Evolutionary conservation across 1,140 invertebrate genomes (phyloP), one percentile per base, ranked within the genome.

Genomic region (Drosophila nigromelanica): DNA sequence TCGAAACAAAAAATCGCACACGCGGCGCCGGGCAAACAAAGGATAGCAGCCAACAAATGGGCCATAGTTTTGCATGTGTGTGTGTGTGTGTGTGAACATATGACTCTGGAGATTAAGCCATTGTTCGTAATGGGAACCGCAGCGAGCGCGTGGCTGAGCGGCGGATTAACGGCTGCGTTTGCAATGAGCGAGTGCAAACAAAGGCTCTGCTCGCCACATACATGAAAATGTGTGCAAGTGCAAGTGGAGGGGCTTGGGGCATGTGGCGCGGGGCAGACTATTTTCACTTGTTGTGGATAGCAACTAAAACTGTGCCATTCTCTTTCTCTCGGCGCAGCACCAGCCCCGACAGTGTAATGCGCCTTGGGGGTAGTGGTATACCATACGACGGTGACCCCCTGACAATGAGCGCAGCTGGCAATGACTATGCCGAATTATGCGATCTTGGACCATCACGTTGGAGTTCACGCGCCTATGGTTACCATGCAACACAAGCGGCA

Each of bases 341-440:
- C 85, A 89, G 82, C 76, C 81, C 83, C 85, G 68, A 78, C 76
- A 91, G 89, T 90, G 90, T 90, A 89, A 92, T 92, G 91, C 91
- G 91, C 90, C 91, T 92, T 90, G 89, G 89, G 89, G 91, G 91
- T 56, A 91, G 91, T 80, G 91, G 89, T 69, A 83, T 91, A 87
- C 90, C 90, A 91, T 91, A 89, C 90, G 90, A 91, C 90, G 90
- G 90, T 78, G 91, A 92, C 90, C 91, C 91, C 91, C 90, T 89
- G 85, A 91, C 90, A 90, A 92, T 92, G 91, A 91, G 91, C 90
- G 87, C 91, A 89, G 90, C 90, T 89, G 91, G 91, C 74, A 92
- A 92, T 74, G 91, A 92, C 64, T 92, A 92, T 91, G 91, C 91
- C 73, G 91, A 92, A 92, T 80, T 92, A 81, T 92, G 91, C 81